phyloP scores from a whole-genome alignment of 1,140 invertebrate species.

The Aphelenchoides fujianensis region DNA sequence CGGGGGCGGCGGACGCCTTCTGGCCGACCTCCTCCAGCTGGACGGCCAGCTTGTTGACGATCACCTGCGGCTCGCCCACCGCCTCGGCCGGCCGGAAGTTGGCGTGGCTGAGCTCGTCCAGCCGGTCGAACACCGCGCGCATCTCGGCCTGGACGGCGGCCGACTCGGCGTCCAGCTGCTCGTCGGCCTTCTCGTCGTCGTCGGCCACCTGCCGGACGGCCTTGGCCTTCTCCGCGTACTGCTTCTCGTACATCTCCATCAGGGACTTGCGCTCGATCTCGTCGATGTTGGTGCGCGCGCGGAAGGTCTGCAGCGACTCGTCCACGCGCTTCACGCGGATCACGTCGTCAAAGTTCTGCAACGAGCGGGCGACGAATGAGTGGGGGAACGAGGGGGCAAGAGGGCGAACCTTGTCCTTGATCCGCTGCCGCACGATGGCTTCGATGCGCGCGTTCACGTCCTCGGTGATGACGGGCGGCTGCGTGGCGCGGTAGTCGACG shows the following conservation, averaged over 20 bases:
- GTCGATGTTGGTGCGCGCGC: conserved; percentile 82
- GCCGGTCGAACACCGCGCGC: no score
- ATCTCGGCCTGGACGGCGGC: conserved; percentile 75
- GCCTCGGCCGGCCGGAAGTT: conserved; percentile 85
- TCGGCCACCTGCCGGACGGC: conserved; percentile 77
- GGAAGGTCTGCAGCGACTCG: conserved; percentile 79
- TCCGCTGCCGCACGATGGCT: conserved; percentile 82
- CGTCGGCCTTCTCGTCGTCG: conserved; percentile 68
- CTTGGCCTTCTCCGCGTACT: no score
- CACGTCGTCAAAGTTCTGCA: conserved; percentile 84
- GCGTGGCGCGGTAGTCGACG: conserved; percentile 78
- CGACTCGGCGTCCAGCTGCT: conserved; percentile 70
- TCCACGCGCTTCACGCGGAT: conserved; percentile 81
- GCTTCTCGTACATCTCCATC: no score
- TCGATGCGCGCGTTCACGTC: no score
- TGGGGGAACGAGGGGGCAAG: background rate
- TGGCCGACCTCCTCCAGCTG: conserved; percentile 97
- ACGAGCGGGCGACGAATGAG: conserved; percentile 18
- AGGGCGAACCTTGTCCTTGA: conserved; percentile 75
- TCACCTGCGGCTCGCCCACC: conserved; percentile 80
- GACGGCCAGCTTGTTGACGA: no score
- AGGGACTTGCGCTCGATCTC: conserved; percentile 80
- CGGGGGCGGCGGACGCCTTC: conserved; percentile 71
- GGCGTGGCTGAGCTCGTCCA: no score
- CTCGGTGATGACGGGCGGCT: conserved; percentile 87